phyloP scores from a whole-genome alignment of 2,113 vertebrate species.

The Albula goreensis region DNA sequence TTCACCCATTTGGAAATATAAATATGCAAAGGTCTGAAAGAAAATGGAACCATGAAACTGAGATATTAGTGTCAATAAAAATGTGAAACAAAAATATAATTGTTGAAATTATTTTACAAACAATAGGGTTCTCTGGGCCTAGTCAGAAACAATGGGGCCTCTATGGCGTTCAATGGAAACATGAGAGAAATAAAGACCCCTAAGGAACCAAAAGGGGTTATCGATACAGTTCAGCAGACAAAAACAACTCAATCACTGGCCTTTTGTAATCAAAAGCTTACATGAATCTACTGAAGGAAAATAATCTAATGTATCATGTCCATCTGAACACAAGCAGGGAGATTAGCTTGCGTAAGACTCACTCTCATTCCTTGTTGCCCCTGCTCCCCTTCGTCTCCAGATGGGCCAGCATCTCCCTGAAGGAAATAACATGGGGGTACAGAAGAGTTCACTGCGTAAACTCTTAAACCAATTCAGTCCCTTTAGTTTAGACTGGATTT shows the following conservation, averaged over 20 bases:
- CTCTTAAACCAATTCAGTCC: background rate
- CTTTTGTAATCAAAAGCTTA: conserved; percentile 17
- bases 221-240: conserved; percentile 28
- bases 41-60: background rate
- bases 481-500: background rate
- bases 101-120: conserved; percentile 11
- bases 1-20: background rate
- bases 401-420: conserved; percentile 78
- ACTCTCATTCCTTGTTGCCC: conserved; percentile 83
- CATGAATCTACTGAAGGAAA: conserved; percentile 17
- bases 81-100: conserved; percentile 3
- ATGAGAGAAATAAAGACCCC: conserved; percentile 7
- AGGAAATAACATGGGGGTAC: conserved; percentile 37
- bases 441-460: conserved; percentile 2
- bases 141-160: conserved; percentile 3
- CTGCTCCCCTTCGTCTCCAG: conserved; percentile 75
- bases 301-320: conserved; percentile 33
- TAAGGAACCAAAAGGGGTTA: conserved; percentile 3
- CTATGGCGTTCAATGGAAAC: background rate
- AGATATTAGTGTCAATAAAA: conserved; percentile 14
- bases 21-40: background rate
- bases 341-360: conserved; percentile 56
- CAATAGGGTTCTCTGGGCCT: background rate
- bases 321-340: conserved; percentile 36
- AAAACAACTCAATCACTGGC: conserved; percentile 29